Conservation (phyloP, 2,113 vertebrate species). For the Phalacrocorax aristotelis region DNA sequence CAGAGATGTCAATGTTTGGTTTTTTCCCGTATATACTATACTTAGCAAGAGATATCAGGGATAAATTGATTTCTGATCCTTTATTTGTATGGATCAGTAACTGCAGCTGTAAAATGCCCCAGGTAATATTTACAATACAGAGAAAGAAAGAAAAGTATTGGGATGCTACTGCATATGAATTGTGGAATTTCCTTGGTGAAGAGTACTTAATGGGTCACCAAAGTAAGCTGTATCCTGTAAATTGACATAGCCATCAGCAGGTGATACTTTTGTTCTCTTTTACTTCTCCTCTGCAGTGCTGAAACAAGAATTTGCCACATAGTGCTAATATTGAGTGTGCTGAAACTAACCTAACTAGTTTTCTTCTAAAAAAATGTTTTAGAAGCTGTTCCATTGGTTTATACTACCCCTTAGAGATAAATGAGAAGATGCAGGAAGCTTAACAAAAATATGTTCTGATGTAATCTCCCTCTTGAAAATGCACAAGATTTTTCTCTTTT, state of each 20-base stretch:
- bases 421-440: not conserved
- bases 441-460: not conserved
- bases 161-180: not conserved
- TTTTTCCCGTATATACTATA: not conserved
- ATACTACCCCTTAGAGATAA: not conserved
- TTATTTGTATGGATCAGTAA: not conserved
- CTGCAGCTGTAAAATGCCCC: not conserved
- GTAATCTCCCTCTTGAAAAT: slow-evolving; percentile 25
- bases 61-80: not conserved
- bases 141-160: not conserved
- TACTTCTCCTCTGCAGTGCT: not conserved
- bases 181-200: not conserved
- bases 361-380: slow-evolving; percentile 16
- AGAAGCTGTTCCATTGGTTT: not conserved
- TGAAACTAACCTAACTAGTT: slow-evolving; percentile 1
- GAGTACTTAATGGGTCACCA: not conserved
- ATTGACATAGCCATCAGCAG: not conserved
- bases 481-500: not conserved
- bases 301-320: not conserved
- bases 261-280: not conserved
- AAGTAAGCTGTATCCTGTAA: not conserved
- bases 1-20: not conserved
- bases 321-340: not conserved
- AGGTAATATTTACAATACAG: not conserved
- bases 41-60: not conserved